Percentiles rank a stretch among this genome's conserved stretches.
Evolutionary conservation across 2,113 vertebrate species (phyloP).

Genomic region (Mesitornis unicolor): DNA sequence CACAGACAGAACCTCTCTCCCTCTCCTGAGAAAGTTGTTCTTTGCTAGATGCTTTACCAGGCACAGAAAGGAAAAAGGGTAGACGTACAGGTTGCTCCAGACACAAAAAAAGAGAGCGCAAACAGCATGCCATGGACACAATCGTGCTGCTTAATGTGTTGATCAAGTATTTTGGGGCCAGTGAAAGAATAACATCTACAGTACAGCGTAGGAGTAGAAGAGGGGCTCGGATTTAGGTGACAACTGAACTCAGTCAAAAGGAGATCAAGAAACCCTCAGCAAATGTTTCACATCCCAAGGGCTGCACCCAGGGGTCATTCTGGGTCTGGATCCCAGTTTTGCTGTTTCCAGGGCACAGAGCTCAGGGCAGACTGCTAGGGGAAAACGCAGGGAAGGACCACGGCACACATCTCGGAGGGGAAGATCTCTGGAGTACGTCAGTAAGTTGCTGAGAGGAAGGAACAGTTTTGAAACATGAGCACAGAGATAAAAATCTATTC

Average conservation of each 20-base stretch:
- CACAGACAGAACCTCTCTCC: neutral
- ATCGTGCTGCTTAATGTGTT: neutral
- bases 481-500: conserved; percentile 49
- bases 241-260: neutral
- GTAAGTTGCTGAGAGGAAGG: neutral
- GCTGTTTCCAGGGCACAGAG: neutral
- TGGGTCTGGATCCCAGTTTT: neutral
- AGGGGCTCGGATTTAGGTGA: neutral
- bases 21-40: neutral
- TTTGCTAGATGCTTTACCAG: neutral
- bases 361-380: neutral
- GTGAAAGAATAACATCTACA: neutral
- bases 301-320: neutral
- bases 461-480: conserved; percentile 19
- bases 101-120: neutral
- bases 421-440: neutral
- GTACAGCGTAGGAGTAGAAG: neutral
- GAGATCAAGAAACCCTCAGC: neutral
- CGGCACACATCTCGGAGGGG: neutral
- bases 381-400: neutral
- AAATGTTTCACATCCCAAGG: neutral
- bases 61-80: neutral
- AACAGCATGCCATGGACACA: neutral
- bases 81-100: neutral
- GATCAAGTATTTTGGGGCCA: neutral